A percentile compares a stretch with the other conserved stretches of the same genome.
phyloP scores from a whole-genome alignment of 2,888 invertebrate species.

The Synergus umbraculus region DNA sequence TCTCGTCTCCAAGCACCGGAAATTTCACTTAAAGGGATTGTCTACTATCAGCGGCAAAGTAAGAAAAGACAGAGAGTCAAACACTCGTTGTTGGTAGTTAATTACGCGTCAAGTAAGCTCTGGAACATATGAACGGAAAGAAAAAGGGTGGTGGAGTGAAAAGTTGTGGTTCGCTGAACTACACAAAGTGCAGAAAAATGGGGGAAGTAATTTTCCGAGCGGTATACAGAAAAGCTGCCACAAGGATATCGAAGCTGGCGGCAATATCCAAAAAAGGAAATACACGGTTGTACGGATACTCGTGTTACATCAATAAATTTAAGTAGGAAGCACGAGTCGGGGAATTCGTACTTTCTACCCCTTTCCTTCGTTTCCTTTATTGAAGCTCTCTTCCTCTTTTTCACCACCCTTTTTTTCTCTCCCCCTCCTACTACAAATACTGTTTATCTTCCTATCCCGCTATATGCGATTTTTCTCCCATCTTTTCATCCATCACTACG shows the following conservation, averaged over 20 bases:
- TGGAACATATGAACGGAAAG: constrained; percentile 41
- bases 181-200: constrained; percentile 19
- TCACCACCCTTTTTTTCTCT: background rate
- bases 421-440: background rate
- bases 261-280: constrained; percentile 41
- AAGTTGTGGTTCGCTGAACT: constrained; percentile 42
- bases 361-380: background rate
- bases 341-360: background rate
- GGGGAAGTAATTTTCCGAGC: constrained; percentile 47
- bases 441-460: background rate
- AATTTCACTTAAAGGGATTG: constrained; percentile 17
- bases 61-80: constrained; percentile 25
- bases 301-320: constrained; percentile 53
- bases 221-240: constrained; percentile 16
- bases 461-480: background rate
- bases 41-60: background rate
- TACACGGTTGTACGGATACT: constrained; percentile 44
- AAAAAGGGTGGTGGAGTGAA: constrained; percentile 39
- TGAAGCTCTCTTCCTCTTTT: background rate
- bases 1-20: constrained; percentile 6
- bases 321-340: constrained; percentile 43
- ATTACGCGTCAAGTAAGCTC: constrained; percentile 35
- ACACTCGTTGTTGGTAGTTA: constrained; percentile 6
- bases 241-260: constrained; percentile 46
- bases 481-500: constrained; percentile 3